Evolutionary conservation across 2,113 vertebrate species (phyloP).

Genomic region (Dromaius novaehollandiae): DNA sequence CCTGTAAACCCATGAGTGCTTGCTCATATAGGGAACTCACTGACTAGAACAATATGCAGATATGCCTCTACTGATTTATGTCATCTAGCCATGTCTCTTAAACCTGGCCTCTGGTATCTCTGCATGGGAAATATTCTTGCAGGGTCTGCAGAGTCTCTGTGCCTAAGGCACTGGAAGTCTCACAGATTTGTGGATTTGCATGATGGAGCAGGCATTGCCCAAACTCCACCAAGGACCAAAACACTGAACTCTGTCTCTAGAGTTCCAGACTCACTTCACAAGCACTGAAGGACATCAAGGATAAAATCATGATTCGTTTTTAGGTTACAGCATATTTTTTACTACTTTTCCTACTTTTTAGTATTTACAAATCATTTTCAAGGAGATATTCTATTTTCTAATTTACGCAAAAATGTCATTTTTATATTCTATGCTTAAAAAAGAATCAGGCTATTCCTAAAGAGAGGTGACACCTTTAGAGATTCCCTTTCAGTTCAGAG

Average conservation of each 20-base stretch:
- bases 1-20: neutral
- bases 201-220: neutral
- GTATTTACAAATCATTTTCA: neutral
- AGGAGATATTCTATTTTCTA: neutral
- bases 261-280: neutral
- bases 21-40: neutral
- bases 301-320: neutral
- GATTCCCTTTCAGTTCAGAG: neutral
- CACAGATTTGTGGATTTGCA: neutral
- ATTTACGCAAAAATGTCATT: neutral
- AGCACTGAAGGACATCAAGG: neutral
- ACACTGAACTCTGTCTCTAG: neutral
- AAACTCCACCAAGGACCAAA: neutral
- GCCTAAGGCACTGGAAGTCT: neutral
- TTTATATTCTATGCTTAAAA: neutral
- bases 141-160: neutral
- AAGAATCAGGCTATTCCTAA: neutral
- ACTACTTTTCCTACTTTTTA: neutral
- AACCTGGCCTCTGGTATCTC: neutral
- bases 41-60: neutral
- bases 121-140: neutral
- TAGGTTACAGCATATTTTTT: neutral
- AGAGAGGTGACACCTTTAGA: neutral
- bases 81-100: neutral
- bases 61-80: neutral